These are phyloP conservation scores for Seriola quinqueradiata DNA, from an alignment of 2,113 vertebrate species.

Conservation along the genomic window DNA sequence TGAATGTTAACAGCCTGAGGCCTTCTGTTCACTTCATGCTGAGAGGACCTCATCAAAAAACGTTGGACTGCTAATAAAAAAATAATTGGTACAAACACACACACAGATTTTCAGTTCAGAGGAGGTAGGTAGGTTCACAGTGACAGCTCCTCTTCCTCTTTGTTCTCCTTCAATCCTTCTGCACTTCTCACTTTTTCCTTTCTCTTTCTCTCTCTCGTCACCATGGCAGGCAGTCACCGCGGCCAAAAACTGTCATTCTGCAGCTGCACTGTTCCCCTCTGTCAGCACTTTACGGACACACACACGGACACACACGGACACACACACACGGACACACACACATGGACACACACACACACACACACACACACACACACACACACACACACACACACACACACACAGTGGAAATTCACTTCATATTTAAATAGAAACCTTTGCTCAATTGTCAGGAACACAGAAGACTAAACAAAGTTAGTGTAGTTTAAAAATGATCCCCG, in stretches of 20 bases:
- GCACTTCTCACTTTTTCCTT: constrained; percentile 2
- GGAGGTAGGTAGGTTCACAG: not conserved
- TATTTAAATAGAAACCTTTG: not conserved
- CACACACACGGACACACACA: not conserved
- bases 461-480: not conserved
- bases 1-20: not conserved
- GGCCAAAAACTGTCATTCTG: constrained; percentile 48
- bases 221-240: not conserved
- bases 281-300: constrained; percentile 54
- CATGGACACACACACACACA: not conserved
- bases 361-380: constrained; percentile 10
- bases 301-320: not conserved
- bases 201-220: not conserved
- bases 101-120: not conserved
- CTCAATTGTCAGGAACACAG: not conserved
- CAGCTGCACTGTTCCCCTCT: constrained; percentile 55
- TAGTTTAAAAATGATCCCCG: not conserved
- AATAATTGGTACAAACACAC: not conserved
- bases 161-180: constrained; percentile 17
- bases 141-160: constrained; percentile 27
- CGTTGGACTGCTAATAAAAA: not conserved
- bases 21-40: not conserved
- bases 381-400: not conserved
- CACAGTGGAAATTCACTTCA: constrained; percentile 6
- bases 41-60: not conserved